These are phyloP conservation scores for Formica exsecta DNA, from an alignment of 1,140 invertebrate genomes.

Conservation along the genomic window DNA sequence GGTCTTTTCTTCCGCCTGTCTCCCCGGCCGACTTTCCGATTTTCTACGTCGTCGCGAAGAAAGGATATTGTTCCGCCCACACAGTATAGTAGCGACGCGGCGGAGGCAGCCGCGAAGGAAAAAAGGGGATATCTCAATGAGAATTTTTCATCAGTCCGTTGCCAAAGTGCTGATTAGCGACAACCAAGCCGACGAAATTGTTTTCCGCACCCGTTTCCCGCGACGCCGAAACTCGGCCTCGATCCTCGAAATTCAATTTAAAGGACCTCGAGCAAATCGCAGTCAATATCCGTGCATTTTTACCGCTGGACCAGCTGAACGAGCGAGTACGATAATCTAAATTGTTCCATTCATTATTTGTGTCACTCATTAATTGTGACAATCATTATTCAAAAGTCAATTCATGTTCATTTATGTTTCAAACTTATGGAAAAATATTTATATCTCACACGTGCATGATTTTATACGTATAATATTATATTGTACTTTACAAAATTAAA, in stretches of 20 bases:
- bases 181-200: constrained; percentile 74
- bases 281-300: background rate
- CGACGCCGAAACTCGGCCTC: background rate
- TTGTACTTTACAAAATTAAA: background rate
- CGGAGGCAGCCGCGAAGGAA: background rate
- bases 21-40: constrained; percentile 77
- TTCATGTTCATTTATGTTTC: constrained; percentile 15
- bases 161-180: constrained; percentile 82
- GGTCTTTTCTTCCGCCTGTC: constrained; percentile 76
- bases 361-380: too few species aligned
- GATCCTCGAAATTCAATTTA: background rate
- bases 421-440: background rate
- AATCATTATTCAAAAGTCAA: constrained; percentile 13
- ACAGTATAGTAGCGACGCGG: constrained; percentile 16
- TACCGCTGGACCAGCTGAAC: background rate
- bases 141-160: constrained; percentile 82
- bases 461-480: too few species aligned
- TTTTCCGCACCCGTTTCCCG: constrained; percentile 39
- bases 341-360: too few species aligned
- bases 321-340: too few species aligned
- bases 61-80: constrained; percentile 80
- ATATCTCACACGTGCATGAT: too few species aligned
- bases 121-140: constrained; percentile 47
- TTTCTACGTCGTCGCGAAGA: constrained; percentile 80
- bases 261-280: background rate